These are phyloP conservation scores for Garrulus glandarius DNA, from an alignment of 2,797 vertebrate genomes.

Conservation along the genomic window DNA sequence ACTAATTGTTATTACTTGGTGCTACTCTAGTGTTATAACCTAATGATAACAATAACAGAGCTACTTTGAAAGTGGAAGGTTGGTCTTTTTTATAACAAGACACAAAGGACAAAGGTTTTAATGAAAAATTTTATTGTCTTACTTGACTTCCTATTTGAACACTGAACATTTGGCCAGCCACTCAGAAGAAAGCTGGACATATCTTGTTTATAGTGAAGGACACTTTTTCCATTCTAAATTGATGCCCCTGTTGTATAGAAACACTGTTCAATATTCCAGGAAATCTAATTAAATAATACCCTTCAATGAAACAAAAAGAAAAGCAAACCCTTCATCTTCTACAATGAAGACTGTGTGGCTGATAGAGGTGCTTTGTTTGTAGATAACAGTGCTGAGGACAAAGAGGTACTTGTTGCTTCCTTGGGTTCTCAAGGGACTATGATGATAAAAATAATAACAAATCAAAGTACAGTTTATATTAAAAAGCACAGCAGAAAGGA, in stretches of 20 bases:
- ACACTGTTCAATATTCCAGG: background rate
- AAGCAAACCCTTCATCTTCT: background rate
- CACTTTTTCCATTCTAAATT: background rate
- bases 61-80: background rate
- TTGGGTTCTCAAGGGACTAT: background rate
- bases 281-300: background rate
- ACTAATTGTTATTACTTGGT: background rate
- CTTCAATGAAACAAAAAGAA: background rate
- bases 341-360: background rate
- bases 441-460: slow-evolving; percentile 37
- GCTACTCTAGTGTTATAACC: background rate
- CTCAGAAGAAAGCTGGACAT: background rate
- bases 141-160: background rate
- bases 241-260: background rate
- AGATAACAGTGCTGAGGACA: background rate
- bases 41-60: background rate
- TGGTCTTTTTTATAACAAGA: background rate
- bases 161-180: background rate
- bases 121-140: background rate
- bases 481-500: slow-evolving; percentile 12
- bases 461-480: slow-evolving; percentile 19
- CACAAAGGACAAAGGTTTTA: background rate
- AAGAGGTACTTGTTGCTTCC: background rate
- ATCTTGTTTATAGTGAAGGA: background rate
- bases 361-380: background rate